A percentile compares a stretch with the other conserved stretches of the same genome.
Conservation (phyloP, 2,888 invertebrate species). For the Perizoma flavofasciatum region DNA sequence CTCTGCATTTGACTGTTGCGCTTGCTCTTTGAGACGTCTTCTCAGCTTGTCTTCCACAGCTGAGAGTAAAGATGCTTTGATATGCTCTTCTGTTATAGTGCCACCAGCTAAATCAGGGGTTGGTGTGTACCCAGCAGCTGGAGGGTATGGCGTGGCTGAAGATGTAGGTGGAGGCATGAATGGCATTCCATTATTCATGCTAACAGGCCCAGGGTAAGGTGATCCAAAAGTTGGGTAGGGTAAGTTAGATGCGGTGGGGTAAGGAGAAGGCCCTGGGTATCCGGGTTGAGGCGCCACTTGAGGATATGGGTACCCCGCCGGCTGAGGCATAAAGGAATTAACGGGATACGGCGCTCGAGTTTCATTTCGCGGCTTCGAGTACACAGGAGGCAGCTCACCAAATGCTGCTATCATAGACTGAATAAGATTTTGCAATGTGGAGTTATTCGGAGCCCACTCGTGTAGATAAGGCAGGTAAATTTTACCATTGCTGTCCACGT, state of each 20-base stretch:
- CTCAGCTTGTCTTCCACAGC: constrained; percentile 98
- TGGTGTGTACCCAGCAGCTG: constrained; percentile 54
- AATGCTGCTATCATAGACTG: constrained; percentile 96
- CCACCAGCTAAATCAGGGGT: constrained; percentile 83
- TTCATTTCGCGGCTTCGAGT: constrained; percentile 87
- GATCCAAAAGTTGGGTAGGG: constrained; percentile 82
- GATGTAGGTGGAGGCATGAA: constrained; percentile 51
- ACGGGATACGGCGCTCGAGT: constrained; percentile 85
- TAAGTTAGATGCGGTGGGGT: constrained; percentile 68
- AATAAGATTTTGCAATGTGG: constrained; percentile 94
- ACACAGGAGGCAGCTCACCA: constrained; percentile 98
- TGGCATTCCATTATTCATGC: constrained; percentile 58
- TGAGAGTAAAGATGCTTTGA: constrained; percentile 95
- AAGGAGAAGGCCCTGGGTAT: constrained; percentile 70
- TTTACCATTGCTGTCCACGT: constrained; percentile 97
- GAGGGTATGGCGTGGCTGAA: constrained; percentile 60
- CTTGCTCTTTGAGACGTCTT: constrained; percentile 93
- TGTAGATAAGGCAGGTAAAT: constrained; percentile 98
- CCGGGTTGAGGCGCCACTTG: constrained; percentile 57
- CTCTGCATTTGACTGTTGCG: constrained; percentile 96
- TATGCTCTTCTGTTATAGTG: constrained; percentile 97
- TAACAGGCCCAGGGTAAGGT: constrained; percentile 64
- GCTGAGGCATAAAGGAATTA: constrained; percentile 72
- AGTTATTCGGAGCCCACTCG: constrained; percentile 93
- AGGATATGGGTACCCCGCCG: constrained; percentile 74